These are phyloP conservation scores for Coenonympha arcania DNA, from an alignment of 2,888 invertebrate genomes.

Conservation along the genomic window DNA sequence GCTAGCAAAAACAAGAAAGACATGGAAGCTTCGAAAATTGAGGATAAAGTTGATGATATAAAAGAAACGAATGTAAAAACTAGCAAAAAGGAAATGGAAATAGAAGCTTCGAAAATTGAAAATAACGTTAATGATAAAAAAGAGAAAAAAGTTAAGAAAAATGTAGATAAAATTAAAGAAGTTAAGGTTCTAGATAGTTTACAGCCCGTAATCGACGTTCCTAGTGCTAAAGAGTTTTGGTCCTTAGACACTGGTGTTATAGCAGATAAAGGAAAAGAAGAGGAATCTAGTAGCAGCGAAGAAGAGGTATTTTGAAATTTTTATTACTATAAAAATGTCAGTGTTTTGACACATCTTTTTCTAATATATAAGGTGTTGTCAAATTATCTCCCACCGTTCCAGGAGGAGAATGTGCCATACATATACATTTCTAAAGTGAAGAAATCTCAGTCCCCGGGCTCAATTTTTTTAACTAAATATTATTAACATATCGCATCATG, in stretches of 20 bases:
- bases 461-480: too few relatives aligned
- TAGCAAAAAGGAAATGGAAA: conserved; percentile 30
- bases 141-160: conserved; percentile 24
- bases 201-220: conserved; percentile 49
- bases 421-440: too few relatives aligned
- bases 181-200: conserved; percentile 38
- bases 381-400: too few relatives aligned
- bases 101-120: conserved; percentile 24
- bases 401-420: too few relatives aligned
- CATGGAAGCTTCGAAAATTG: conserved; percentile 23
- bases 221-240: conserved; percentile 64
- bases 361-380: too few relatives aligned
- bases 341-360: neutral
- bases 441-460: too few relatives aligned
- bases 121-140: conserved; percentile 28
- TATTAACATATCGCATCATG: too few relatives aligned
- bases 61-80: conserved; percentile 22
- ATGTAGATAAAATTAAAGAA: conserved; percentile 31
- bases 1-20: conserved; percentile 32
- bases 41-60: conserved; percentile 31
- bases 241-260: conserved; percentile 31
- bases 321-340: neutral
- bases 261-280: conserved; percentile 31
- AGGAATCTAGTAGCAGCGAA: conserved; percentile 56
- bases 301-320: conserved; percentile 51